A percentile compares a stretch with the other conserved stretches of the same genome.
Conservation (phyloP, 1,140 invertebrate species). For the Sitobion miscanthi region DNA sequence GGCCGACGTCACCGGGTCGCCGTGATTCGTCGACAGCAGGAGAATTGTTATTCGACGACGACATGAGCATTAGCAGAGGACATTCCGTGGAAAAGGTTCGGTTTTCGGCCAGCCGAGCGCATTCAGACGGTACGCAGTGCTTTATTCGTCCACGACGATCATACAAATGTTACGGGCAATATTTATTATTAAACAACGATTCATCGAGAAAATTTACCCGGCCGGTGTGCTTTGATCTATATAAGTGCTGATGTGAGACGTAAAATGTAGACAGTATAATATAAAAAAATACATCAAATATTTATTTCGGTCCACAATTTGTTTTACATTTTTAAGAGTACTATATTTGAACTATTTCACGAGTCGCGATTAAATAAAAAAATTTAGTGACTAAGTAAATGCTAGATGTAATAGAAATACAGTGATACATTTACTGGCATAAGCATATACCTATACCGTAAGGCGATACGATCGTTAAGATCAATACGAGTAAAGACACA, state of each 20-base stretch:
- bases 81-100: conserved; percentile 42
- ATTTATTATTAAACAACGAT: background rate
- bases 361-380: background rate
- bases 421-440: background rate
- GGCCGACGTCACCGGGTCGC: background rate
- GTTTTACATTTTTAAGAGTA: background rate
- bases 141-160: background rate
- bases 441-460: background rate
- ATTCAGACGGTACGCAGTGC: conserved; percentile 17
- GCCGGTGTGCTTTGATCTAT: background rate
- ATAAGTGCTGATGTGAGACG: background rate
- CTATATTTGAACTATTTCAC: background rate
- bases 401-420: background rate
- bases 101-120: conserved; percentile 38
- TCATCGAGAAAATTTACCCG: background rate
- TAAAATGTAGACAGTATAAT: background rate
- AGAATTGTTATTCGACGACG: conserved; percentile 32
- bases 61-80: conserved; percentile 49
- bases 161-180: background rate
- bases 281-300: background rate
- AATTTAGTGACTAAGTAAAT: background rate
- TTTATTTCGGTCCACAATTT: background rate
- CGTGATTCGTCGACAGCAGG: background rate
- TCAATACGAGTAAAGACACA: background rate
- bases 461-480: background rate